Conservation (phyloP, 2,888 invertebrate species). For the Cylindroiulus punctatus region DNA sequence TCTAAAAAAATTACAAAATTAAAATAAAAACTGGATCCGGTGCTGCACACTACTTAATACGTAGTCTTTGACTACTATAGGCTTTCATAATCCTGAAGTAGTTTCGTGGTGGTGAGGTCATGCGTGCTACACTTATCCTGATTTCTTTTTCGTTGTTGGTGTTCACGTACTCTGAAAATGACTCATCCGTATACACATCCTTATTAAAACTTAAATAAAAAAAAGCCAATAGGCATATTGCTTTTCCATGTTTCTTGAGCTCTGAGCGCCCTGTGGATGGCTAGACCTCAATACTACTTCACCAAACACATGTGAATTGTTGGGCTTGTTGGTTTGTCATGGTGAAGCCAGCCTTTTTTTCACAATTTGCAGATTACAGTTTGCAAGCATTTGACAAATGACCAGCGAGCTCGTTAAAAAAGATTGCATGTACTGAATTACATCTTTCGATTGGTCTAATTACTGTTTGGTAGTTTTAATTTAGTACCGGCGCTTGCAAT, state of each 20-base stretch:
- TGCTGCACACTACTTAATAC: too few relatives aligned
- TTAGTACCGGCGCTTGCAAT: too few relatives aligned
- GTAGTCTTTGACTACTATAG: not conserved
- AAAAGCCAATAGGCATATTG: not conserved
- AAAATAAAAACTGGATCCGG: too few relatives aligned
- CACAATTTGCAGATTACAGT: too few relatives aligned
- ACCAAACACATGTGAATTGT: not conserved
- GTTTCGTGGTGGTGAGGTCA: not conserved
- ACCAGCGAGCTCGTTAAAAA: too few relatives aligned
- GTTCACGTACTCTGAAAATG: not conserved
- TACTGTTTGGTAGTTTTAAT: too few relatives aligned
- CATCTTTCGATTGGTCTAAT: too few relatives aligned
- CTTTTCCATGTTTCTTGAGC: not conserved
- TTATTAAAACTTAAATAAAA: constrained; percentile 5
- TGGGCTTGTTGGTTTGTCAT: too few relatives aligned
- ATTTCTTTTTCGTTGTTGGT: constrained; percentile 14
- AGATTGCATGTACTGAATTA: too few relatives aligned
- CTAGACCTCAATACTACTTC: not conserved
- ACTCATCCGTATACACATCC: constrained; percentile 9
- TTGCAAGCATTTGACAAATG: too few relatives aligned
- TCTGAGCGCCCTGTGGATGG: not conserved
- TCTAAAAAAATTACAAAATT: too few relatives aligned
- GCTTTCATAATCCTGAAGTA: not conserved
- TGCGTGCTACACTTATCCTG: not conserved
- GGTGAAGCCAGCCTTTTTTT: too few relatives aligned